These are phyloP conservation scores for Drosophila pruinosa DNA, from an alignment of 1,140 invertebrate genomes.

Conservation along the genomic window DNA sequence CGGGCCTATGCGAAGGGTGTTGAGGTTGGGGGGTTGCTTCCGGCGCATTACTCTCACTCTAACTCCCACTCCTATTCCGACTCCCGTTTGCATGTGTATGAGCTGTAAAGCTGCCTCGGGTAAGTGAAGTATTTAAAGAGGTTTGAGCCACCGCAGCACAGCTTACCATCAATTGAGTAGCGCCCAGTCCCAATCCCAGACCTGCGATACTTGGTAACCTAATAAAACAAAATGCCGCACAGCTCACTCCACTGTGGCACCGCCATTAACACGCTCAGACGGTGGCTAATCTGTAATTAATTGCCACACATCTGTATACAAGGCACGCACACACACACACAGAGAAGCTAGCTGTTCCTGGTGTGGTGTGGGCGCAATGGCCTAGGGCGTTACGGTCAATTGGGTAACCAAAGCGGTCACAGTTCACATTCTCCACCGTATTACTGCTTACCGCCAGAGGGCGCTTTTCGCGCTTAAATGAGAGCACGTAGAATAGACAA, in stretches of 20 bases:
- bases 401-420: constrained; percentile 20
- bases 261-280: constrained; percentile 43
- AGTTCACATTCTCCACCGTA: not conserved
- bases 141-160: not conserved
- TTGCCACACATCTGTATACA: constrained; percentile 69
- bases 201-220: constrained; percentile 48
- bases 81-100: not conserved
- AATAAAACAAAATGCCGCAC: constrained; percentile 49
- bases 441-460: not conserved
- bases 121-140: constrained; percentile 8
- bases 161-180: constrained; percentile 33
- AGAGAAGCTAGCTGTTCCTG: not conserved
- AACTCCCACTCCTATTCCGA: not conserved
- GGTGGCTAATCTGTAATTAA: constrained; percentile 76
- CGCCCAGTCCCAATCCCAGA: too few species aligned
- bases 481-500: constrained; percentile 11
- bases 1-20: constrained; percentile 13
- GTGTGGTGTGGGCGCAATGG: not conserved
- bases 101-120: not conserved
- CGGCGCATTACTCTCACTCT: not conserved
- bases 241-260: not conserved
- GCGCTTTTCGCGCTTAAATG: constrained; percentile 7
- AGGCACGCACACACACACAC: constrained; percentile 42
- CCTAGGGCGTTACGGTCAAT: constrained; percentile 31
- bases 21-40: not conserved